Percentiles rank a stretch among this genome's conserved stretches.
These are phyloP conservation scores for Anguilla marmorata DNA, from an alignment of 2,797 vertebrate genomes.

Conservation along the genomic window DNA sequence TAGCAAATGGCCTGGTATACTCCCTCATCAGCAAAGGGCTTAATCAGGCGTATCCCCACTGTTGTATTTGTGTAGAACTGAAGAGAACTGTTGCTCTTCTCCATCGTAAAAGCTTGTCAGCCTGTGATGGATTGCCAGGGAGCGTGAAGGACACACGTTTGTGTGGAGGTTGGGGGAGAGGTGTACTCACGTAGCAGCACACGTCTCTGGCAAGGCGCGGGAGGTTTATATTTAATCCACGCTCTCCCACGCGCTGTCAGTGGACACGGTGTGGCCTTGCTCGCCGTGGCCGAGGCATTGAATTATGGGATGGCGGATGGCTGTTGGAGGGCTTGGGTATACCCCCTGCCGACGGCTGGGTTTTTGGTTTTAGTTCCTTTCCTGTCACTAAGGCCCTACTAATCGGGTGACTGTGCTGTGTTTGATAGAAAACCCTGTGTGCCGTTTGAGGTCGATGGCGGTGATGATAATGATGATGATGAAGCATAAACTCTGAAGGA, in stretches of 20 bases:
- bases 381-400: background rate
- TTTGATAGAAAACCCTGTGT: background rate
- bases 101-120: background rate
- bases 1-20: background rate
- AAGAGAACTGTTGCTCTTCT: background rate
- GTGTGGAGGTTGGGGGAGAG: background rate
- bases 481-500: background rate
- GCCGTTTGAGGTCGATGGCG: background rate
- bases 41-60: background rate
- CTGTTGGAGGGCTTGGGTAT: background rate
- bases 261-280: background rate
- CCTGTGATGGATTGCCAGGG: background rate
- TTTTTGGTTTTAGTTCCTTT: background rate
- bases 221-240: constrained; percentile 12
- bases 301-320: background rate
- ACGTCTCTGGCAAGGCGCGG: constrained; percentile 10
- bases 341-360: background rate
- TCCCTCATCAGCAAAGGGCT: background rate
- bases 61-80: background rate
- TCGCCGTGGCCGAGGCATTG: background rate
- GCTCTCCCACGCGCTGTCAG: background rate
- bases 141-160: background rate
- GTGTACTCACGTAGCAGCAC: background rate
- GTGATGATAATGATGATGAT: background rate
- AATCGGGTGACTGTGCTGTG: background rate